A percentile compares a stretch with the other conserved stretches of the same genome.
Conservation (phyloP, 1,140 invertebrate species). For the Diabrotica virgifera region DNA sequence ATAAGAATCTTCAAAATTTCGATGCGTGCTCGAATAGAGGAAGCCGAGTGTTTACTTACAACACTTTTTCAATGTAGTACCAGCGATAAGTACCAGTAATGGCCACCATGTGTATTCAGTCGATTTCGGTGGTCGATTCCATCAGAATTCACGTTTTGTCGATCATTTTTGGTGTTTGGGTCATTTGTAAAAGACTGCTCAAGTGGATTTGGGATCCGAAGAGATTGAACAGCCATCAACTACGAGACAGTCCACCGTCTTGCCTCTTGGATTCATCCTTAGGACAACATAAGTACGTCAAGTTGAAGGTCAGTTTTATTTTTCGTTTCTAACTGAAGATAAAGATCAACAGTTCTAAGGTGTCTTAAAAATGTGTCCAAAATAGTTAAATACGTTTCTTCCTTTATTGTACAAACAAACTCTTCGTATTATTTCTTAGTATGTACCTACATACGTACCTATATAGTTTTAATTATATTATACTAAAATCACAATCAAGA, state of each 20-base stretch:
- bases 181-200: constrained; percentile 51
- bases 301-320: constrained; percentile 58
- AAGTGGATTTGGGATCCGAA: constrained; percentile 56
- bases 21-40: too few relatives aligned
- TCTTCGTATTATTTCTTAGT: too few relatives aligned
- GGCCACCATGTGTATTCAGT: constrained; percentile 44
- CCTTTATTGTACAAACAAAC: too few relatives aligned
- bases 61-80: too few relatives aligned
- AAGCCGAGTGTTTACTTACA: neutral
- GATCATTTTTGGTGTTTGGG: constrained; percentile 53
- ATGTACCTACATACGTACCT: too few relatives aligned
- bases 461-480: too few relatives aligned
- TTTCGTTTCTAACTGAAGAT: neutral
- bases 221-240: constrained; percentile 46
- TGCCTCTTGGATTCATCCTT: constrained; percentile 58
- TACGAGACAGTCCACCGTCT: constrained; percentile 58
- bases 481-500: too few relatives aligned
- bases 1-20: too few relatives aligned
- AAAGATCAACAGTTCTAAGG: too few relatives aligned
- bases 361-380: too few relatives aligned
- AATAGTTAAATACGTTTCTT: too few relatives aligned
- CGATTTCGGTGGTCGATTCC: constrained; percentile 50
- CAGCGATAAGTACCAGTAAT: too few relatives aligned
- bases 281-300: constrained; percentile 63
- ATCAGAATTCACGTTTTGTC: constrained; percentile 53